Base-by-base conservation (phyloP, 2,113 vertebrate genomes). In the Colius striatus region DNA sequence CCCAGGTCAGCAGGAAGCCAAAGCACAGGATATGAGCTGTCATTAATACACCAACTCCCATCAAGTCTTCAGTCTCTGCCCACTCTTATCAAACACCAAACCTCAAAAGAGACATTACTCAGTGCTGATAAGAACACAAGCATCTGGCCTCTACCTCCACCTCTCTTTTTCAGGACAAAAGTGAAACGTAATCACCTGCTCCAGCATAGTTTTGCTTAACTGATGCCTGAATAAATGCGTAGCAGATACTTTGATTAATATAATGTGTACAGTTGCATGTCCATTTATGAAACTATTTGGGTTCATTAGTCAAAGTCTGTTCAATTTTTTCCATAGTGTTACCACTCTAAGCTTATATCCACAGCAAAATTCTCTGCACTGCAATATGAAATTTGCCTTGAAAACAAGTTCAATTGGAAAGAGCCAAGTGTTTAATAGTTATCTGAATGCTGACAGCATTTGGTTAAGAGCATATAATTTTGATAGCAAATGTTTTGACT, bases 81-180 rank as follows among this genome's bases (percentile, higher is more conserved):
- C 76, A 41, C 25, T 71, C 68, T 90, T 81, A 78, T 48, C 90
- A 86, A 88, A 83, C 30, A 78, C 27, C 83, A 80, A 85, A 76
- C 84, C 58, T 77, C 61, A 50, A 45, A 29, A 81, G 29, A 65
- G 65, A 60, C 30, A 76, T 93, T 84, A 96, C 53, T 65, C 61
- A 84, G 57, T 4, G 47, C 53, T 65, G 92, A 90, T 93, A 95
- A 92, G 34, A 16, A 77, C 25, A 77, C 23, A 50, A 75, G 48
- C 66, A 84, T 16, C 58, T 47, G 57, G 47, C 73, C 22, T 77
- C 63, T 38, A 66, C 71, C 47, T 85, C 67, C 27, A 11, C 2
- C 41, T 7, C 60, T 71, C 22, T 70, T 85, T 16, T 9, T 2
- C 29, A 77, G 48, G 66, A 61, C 17, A 58, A 26, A 86, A 86